phyloP scores from a whole-genome alignment of 1,140 invertebrate species.

The Penaeus vannamei region DNA sequence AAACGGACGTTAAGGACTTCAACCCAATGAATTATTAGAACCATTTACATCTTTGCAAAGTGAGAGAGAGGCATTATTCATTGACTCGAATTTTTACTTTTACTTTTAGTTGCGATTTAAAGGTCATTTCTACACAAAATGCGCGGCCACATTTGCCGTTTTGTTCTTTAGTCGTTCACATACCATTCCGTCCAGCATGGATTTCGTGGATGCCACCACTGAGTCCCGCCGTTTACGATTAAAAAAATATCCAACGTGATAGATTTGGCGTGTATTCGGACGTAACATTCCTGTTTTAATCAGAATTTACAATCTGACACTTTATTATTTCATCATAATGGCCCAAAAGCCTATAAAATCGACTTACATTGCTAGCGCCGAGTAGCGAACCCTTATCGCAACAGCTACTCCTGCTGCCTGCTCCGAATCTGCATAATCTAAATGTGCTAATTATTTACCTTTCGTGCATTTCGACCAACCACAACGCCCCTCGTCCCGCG shows the following conservation, averaged over 20 bases:
- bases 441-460: conserved; percentile 65
- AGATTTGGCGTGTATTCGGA: not conserved
- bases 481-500: conserved; percentile 28
- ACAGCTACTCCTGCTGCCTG: conserved; percentile 35
- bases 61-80: too few relatives aligned
- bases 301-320: conserved; percentile 62
- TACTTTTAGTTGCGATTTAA: too few relatives aligned
- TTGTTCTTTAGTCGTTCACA: too few relatives aligned
- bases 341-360: conserved; percentile 61
- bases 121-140: too few relatives aligned
- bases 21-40: too few relatives aligned
- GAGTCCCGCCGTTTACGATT: not conserved
- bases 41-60: too few relatives aligned
- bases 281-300: conserved; percentile 50
- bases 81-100: too few relatives aligned
- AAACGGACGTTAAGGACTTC: too few relatives aligned
- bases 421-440: conserved; percentile 62
- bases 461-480: conserved; percentile 45
- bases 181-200: too few relatives aligned
- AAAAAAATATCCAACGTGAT: not conserved
- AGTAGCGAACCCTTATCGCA: conserved; percentile 51
- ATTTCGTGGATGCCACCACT: not conserved
- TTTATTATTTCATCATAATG: conserved; percentile 62
- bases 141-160: too few relatives aligned
- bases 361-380: conserved; percentile 31